Evolutionary conservation across 2,797 vertebrate species (phyloP).

Genomic region (Sebastes flavidus): DNA sequence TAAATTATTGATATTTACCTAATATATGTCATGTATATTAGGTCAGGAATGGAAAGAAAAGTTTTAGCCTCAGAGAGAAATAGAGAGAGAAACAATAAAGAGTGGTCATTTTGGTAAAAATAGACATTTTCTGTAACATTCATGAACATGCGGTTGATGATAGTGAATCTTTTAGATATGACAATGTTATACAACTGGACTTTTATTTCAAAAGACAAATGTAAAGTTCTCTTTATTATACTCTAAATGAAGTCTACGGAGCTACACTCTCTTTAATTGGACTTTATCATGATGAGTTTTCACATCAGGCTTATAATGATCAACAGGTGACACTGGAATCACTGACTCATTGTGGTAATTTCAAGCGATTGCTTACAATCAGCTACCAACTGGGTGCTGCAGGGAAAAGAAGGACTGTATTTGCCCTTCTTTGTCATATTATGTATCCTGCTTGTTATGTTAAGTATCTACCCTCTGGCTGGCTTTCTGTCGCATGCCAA

Average conservation of each 20-base stretch:
- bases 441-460: background rate
- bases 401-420: background rate
- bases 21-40: background rate
- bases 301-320: background rate
- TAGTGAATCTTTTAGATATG: background rate
- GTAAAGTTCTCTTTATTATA: background rate
- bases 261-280: background rate
- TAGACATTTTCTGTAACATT: background rate
- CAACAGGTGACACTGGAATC: background rate
- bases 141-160: background rate
- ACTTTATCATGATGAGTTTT: background rate
- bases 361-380: background rate
- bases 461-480: background rate
- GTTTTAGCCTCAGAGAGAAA: background rate
- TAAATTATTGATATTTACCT: background rate
- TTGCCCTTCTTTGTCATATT: background rate
- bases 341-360: background rate
- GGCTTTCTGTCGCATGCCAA: background rate
- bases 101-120: background rate
- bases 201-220: background rate
- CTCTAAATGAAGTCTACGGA: background rate
- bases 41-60: background rate
- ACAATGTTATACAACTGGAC: background rate
- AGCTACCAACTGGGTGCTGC: background rate
- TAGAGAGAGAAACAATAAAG: background rate